Evolutionary conservation across 2,113 vertebrate genomes (phyloP).

Genomic region (Hyperopisus bebe): DNA sequence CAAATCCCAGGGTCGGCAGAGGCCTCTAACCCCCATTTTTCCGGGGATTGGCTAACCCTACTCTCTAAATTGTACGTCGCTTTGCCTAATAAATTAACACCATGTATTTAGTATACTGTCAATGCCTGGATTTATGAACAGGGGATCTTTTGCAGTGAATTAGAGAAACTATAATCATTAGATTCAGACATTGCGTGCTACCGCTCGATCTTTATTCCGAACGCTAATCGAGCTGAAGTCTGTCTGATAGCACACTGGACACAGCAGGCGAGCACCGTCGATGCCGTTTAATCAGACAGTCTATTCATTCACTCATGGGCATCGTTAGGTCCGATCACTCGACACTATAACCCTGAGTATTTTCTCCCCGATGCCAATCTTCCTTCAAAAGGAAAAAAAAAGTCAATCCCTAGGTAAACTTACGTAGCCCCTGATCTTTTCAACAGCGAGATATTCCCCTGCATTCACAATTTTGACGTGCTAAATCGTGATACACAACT

Average conservation of each 20-base stretch:
- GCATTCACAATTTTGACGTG: not conserved
- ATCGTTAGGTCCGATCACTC: too few species aligned
- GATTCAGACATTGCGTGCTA: not conserved
- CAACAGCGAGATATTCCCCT: too few species aligned
- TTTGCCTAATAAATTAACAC: not conserved
- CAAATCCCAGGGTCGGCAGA: not conserved
- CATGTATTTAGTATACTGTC: not conserved
- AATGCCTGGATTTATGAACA: not conserved
- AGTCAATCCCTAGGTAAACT: too few species aligned
- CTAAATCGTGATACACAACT: not conserved
- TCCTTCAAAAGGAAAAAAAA: too few species aligned
- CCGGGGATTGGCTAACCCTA: not conserved
- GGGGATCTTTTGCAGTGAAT: not conserved
- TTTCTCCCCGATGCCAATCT: too few species aligned
- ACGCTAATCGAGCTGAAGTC: not conserved
- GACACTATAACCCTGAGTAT: too few species aligned
- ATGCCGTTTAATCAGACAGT: not conserved
- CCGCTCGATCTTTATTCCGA: not conserved
- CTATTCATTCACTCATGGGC: not conserved
- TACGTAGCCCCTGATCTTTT: too few species aligned
- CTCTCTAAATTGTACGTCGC: not conserved
- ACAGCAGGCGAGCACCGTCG: not conserved
- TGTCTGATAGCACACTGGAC: not conserved
- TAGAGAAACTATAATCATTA: not conserved
- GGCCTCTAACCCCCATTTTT: too few species aligned